These are phyloP conservation scores for Suncus etruscus DNA, from an alignment of 2,113 vertebrate genomes.

Conservation along the genomic window DNA sequence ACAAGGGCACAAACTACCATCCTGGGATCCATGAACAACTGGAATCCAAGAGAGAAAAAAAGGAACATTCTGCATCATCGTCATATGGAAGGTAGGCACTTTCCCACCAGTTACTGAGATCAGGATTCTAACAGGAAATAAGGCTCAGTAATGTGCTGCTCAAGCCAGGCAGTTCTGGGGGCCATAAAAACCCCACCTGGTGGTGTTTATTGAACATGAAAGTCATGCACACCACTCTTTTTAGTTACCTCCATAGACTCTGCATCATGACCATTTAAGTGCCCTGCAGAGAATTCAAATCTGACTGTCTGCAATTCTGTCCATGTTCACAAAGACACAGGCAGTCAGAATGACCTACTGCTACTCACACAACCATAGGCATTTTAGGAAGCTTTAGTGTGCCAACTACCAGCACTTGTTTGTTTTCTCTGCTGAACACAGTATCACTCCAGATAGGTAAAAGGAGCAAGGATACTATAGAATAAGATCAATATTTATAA, in stretches of 20 bases:
- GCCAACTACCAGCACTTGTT: not conserved
- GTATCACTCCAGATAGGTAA: not conserved
- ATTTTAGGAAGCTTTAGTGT: not conserved
- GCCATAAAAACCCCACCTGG: too few species aligned
- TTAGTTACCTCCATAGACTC: not conserved
- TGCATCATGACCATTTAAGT: not conserved
- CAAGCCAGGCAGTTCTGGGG: too few species aligned
- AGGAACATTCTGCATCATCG: not conserved
- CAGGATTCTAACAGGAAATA: too few species aligned
- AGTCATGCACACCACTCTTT: too few species aligned
- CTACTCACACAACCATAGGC: not conserved
- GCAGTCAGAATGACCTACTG: not conserved
- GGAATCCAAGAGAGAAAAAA: not conserved
- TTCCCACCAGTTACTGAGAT: too few species aligned
- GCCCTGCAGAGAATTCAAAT: not conserved
- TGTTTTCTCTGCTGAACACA: not conserved
- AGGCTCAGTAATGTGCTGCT: too few species aligned
- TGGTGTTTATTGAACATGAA: too few species aligned
- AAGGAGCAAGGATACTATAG: not conserved
- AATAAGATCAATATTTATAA: conserved; percentile 8
- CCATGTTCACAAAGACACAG: not conserved
- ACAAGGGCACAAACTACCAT: not conserved
- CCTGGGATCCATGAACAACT: not conserved
- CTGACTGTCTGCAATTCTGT: not conserved
- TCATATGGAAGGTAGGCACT: not conserved